Base-by-base conservation (phyloP, 1,140 invertebrate genomes). In the Euura saliciscinereae region DNA sequence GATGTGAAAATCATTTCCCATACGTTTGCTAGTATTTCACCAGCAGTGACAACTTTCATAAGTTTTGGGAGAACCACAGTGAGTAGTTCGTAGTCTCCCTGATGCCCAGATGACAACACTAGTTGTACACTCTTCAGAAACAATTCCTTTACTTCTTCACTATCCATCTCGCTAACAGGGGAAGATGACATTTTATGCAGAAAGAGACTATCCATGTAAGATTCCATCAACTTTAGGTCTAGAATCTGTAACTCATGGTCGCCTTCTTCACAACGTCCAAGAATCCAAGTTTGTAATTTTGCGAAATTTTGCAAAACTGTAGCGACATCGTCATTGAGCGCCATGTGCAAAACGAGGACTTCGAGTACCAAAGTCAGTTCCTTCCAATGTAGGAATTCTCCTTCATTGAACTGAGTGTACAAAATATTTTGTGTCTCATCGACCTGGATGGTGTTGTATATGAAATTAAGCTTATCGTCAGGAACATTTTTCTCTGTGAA, bases 11-110 rank as follows among this genome's bases (percentile, higher is more conserved):
- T 46, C n/a, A 68, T 59, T 43, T 75, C 44, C 76, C 76, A 81
- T 11, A 82, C 3, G 3, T 44, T 8, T 43, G 72, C 68, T 2
- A 76, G 3, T 8, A 79, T 45, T 69, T 66, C 59, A 3, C 74
- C 66, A 13, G 42, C 43, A 28, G 68, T 68, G 69, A 78, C 76
- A 2, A 73, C 71, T n/a, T 66, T 45, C 43, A 79, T 65, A 4
- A 83, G 64, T 64, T 79, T 81, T 51, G 75, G 78, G 28, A 85
- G 68, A 51, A 84, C 69, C 7, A 75, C 75, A 67, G 76, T 67
- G 65, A 85, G 77, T 2, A 64, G 6, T 74, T 44, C 69, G 78
- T 77, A 83, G 45, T 83, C 74, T 42, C 44, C 64, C 64, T 77
- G 68, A 45, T 79, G 68, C 51, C 76, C 78, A 6, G 67, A 43